Evolutionary conservation across 2,888 invertebrate genomes (phyloP).

Genomic region (Microctonus hyperodae): DNA sequence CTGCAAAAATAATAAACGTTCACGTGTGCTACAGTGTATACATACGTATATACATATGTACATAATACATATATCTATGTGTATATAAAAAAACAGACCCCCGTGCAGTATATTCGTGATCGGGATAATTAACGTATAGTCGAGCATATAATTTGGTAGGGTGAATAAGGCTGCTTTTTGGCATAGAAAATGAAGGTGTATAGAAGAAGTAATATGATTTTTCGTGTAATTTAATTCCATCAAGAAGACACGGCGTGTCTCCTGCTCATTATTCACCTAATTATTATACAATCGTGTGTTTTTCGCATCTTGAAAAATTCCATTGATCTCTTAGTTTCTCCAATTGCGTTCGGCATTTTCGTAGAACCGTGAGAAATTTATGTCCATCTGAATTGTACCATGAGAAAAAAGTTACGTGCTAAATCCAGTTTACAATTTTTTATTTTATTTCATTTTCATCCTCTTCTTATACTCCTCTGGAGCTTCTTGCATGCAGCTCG

Average conservation of each 20-base stretch:
- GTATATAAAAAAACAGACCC: background rate
- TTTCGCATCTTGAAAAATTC: slow-evolving; percentile 5
- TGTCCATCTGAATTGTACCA: slow-evolving; percentile 16
- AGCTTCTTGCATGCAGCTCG: background rate
- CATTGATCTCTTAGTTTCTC: slow-evolving; percentile 13
- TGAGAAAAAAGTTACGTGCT: slow-evolving; percentile 5
- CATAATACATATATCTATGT: too few species aligned
- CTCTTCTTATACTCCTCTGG: too few species aligned
- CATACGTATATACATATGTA: background rate
- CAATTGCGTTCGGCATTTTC: slow-evolving; percentile 1
- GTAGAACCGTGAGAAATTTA: slow-evolving; percentile 28
- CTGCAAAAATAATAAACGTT: slow-evolving; percentile 21
- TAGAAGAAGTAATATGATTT: background rate
- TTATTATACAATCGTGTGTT: background rate
- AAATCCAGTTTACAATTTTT: slow-evolving; percentile 15
- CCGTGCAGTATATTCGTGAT: slow-evolving; percentile 27
- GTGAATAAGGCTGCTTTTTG: slow-evolving; percentile 20
- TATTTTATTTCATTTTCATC: background rate
- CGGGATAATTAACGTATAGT: slow-evolving; percentile 30
- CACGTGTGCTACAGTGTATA: slow-evolving; percentile 11
- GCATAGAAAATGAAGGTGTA: slow-evolving; percentile 10
- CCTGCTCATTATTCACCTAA: background rate
- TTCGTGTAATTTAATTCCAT: slow-evolving; percentile 26
- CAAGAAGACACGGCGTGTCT: slow-evolving; percentile 17
- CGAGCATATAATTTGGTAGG: slow-evolving; percentile 24